A percentile compares a stretch with the other conserved stretches of the same genome.
Evolutionary conservation across 1,140 invertebrate species (phyloP).

Genomic region (Gonatopus flavifemur): DNA sequence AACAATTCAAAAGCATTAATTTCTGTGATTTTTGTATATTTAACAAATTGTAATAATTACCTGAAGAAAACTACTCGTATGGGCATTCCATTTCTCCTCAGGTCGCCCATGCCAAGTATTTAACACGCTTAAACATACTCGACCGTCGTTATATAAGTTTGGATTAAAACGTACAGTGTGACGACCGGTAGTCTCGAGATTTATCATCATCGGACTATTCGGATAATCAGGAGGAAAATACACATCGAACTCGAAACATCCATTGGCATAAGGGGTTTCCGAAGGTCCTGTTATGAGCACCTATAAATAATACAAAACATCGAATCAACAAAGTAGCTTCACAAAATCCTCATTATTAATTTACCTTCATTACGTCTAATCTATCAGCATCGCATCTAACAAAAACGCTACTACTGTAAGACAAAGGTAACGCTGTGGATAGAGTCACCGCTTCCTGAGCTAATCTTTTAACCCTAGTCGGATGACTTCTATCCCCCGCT

Average conservation of each 20-base stretch:
- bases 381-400: slow-evolving; percentile 93
- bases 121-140: slow-evolving; percentile 93
- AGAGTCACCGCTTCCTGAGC: slow-evolving; percentile 95
- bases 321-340: background rate
- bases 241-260: slow-evolving; percentile 89
- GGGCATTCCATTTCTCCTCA: slow-evolving; percentile 98
- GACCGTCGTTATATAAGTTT: slow-evolving; percentile 96
- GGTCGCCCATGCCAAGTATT: slow-evolving; percentile 98
- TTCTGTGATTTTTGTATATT: too few species aligned
- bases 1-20: background rate
- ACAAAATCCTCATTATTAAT: background rate
- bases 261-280: slow-evolving; percentile 87
- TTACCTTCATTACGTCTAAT: slow-evolving; percentile 92
- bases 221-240: slow-evolving; percentile 89
- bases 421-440: slow-evolving; percentile 90
- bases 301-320: slow-evolving; percentile 54
- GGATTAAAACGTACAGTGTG: slow-evolving; percentile 95
- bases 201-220: slow-evolving; percentile 79
- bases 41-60: slow-evolving; percentile 49
- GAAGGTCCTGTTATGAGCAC: slow-evolving; percentile 90
- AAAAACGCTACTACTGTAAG: slow-evolving; percentile 93
- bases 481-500: slow-evolving; percentile 82
- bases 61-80: slow-evolving; percentile 94
- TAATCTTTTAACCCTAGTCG: slow-evolving; percentile 84
- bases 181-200: slow-evolving; percentile 91